phyloP scores from a whole-genome alignment of 2,888 invertebrate genomes.

The Volucella bombylans region DNA sequence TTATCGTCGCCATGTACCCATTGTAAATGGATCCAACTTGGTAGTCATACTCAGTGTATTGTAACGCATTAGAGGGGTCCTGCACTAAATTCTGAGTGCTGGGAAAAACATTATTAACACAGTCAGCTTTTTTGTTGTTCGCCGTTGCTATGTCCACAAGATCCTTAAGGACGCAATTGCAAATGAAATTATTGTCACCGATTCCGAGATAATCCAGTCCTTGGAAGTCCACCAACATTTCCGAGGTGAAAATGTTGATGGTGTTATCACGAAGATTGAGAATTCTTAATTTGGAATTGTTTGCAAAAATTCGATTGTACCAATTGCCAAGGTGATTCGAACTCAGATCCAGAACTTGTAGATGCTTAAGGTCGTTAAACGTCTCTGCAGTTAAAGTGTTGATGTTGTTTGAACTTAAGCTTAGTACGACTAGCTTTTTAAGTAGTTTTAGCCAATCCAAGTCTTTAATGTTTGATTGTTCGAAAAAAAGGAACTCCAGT shows the following conservation, averaged over 20 bases:
- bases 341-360: conserved; percentile 84
- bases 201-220: conserved; percentile 83
- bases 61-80: not conserved
- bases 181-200: conserved; percentile 85
- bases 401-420: conserved; percentile 84
- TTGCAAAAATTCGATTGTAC: conserved; percentile 82
- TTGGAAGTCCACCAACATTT: conserved; percentile 85
- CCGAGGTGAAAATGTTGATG: conserved; percentile 84
- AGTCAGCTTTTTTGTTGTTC: conserved; percentile 78
- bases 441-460: conserved; percentile 82
- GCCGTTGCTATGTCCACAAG: conserved; percentile 82
- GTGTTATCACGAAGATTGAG: conserved; percentile 84
- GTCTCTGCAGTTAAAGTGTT: conserved; percentile 77
- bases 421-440: conserved; percentile 82
- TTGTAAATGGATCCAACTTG: not conserved
- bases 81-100: conserved; percentile 28
- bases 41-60: not conserved
- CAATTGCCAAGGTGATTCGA: conserved; percentile 85
- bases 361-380: conserved; percentile 80
- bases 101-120: conserved; percentile 73
- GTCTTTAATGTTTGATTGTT: conserved; percentile 81
- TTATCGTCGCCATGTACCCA: conserved; percentile 27
- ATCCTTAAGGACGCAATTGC: conserved; percentile 84
- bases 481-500: conserved; percentile 83
- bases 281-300: conserved; percentile 82